These are phyloP conservation scores for Eulemur rubriventer DNA, from an alignment of 2,797 vertebrate species.

Conservation along the genomic window DNA sequence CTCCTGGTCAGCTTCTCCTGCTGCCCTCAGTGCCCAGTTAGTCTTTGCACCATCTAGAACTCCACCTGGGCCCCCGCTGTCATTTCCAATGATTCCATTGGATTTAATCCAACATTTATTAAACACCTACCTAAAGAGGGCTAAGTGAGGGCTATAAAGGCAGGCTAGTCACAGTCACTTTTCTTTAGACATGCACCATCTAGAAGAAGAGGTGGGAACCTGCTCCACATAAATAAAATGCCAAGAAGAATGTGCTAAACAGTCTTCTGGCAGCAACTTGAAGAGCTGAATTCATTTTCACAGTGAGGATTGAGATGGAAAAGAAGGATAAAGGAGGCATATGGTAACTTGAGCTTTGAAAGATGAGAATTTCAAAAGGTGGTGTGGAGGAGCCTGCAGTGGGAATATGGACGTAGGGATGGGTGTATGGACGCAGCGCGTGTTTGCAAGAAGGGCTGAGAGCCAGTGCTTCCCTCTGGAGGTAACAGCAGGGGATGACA, in stretches of 20 bases:
- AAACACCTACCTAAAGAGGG: neutral
- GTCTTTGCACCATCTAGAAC: neutral
- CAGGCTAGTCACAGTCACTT: neutral
- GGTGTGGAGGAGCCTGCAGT: neutral
- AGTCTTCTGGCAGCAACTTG: neutral
- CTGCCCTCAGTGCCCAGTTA: neutral
- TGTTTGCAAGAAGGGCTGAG: neutral
- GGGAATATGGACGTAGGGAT: too few species aligned
- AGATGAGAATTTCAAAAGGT: neutral
- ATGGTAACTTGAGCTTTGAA: neutral
- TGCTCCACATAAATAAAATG: too few species aligned
- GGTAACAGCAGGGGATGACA: neutral
- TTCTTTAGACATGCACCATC: neutral
- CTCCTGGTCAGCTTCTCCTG: neutral
- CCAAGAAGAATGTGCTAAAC: neutral
- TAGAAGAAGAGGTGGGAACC: neutral
- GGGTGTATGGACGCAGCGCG: rapidly evolving
- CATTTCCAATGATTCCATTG: neutral
- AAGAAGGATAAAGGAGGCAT: neutral
- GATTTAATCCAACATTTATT: neutral
- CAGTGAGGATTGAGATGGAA: too few species aligned
- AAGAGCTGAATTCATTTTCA: too few species aligned
- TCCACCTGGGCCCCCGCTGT: rapidly evolving
- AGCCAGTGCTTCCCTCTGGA: too few species aligned
- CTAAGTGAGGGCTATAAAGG: neutral